Evolutionary conservation across 1,140 invertebrate species (phyloP).

Genomic region (Hypsibius dujardini): DNA sequence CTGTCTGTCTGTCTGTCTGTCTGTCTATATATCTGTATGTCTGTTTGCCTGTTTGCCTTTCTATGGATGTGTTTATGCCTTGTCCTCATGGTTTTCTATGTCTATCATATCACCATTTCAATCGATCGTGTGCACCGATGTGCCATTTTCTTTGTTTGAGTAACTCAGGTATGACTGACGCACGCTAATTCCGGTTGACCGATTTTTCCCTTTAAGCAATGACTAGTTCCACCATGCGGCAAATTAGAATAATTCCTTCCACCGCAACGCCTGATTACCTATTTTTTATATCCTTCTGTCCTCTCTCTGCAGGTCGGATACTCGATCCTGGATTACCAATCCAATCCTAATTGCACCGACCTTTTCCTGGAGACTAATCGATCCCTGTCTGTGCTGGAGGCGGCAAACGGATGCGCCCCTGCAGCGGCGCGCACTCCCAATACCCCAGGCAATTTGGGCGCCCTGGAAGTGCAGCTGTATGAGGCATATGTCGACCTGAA

Average conservation of each 20-base stretch:
- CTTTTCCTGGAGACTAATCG: conserved; percentile 11
- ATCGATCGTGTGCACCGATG: background rate
- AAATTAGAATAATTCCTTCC: background rate
- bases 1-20: no score
- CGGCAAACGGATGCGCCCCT: background rate
- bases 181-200: background rate
- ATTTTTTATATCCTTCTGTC: no score
- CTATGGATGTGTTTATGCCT: no score
- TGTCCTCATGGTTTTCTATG: no score
- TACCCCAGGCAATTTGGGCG: background rate
- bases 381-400: background rate
- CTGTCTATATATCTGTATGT: no score
- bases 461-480: background rate
- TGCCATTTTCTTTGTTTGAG: background rate
- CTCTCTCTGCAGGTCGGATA: conserved; percentile 16
- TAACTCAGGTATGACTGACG: background rate
- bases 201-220: background rate
- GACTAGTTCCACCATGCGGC: no score
- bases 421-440: background rate
- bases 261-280: background rate
- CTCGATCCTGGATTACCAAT: conserved; percentile 7
- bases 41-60: no score
- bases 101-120: no score
- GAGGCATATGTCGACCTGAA: background rate
- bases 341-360: background rate